Evolutionary conservation across 23 tunicate genomes (phyloP), one percentile per base, ranked within the genome.

Genomic region (Styela clava): DNA sequence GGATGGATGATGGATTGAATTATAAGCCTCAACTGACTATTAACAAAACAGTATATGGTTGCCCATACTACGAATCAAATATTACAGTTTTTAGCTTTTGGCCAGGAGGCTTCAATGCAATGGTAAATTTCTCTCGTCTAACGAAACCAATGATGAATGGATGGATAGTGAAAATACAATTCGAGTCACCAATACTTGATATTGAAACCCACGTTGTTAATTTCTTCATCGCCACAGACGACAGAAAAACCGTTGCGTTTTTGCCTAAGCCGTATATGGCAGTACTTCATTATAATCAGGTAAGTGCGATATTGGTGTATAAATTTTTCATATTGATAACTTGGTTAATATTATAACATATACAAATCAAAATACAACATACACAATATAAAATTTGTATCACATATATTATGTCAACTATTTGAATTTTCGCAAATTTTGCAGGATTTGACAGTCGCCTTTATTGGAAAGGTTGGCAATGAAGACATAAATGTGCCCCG

Each of bases 51-150:
- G 91, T 91, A 12, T 73, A 74, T 23, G 97, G 97, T 19, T 92
- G 97, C 34, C 97, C 97, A 20, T 82, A 65, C 23, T 69, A 79
- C 56, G 84, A 69, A 19, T 91, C 88, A 31, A 79, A 83, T 22
- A 31, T 92, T 16, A 27, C 26, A 2, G 64, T 92, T 9, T 37
- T 37, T 71, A 74, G 86, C 32, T 31, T 74, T 9, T 83, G 83
- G 83, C 61, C 24, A 16, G 85, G 74, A 2, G 97, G 88, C 1
- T 92, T 92, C 56, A 73, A 73, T 35, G 97, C 83, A 2, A 25
- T 35, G 56, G 80, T 64, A 12, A 1, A 74, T 35, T 79, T 87
- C 61, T 79, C 82, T 52, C 31, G 62, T 5, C 61, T 69, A 16
- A 19, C 79, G 24, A 69, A 67, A 24, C n/a, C 87, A 21, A 72